Percentiles rank a stretch among this genome's conserved stretches.
phyloP scores from a whole-genome alignment of 2,797 vertebrate species.

The Falco biarmicus region DNA sequence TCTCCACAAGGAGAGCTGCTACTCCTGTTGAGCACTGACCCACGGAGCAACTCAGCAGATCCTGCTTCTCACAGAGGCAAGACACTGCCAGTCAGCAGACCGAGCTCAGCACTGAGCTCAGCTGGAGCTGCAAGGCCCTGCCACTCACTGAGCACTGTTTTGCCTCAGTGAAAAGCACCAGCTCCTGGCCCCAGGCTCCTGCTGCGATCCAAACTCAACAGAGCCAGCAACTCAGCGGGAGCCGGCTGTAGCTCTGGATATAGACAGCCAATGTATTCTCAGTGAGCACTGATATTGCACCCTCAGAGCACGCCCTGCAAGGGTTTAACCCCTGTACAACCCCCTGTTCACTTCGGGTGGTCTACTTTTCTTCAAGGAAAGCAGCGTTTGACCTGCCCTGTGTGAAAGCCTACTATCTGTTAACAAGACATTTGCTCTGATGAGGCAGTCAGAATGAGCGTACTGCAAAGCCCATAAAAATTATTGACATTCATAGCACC shows the following conservation, averaged over 20 bases:
- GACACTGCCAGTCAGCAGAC: not conserved
- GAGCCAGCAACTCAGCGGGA: not conserved
- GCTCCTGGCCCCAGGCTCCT: conserved; percentile 5
- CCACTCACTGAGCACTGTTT: not conserved
- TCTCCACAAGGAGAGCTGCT: not conserved
- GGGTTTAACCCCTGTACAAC: not conserved
- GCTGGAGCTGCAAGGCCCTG: not conserved
- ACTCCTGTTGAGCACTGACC: not conserved
- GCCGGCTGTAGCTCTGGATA: not conserved
- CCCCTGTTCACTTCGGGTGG: not conserved
- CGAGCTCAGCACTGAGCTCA: not conserved
- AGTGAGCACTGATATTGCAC: not conserved
- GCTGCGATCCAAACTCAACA: not conserved
- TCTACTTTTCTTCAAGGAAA: not conserved
- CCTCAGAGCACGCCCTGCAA: not conserved
- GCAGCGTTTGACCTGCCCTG: not conserved
- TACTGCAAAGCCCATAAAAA: not conserved
- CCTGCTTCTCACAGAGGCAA: not conserved
- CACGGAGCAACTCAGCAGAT: not conserved
- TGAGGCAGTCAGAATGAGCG: not conserved
- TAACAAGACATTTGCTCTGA: not conserved
- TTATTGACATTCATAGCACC: not conserved
- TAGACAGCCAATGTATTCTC: not conserved
- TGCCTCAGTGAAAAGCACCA: not conserved
- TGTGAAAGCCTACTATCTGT: not conserved